Base-by-base conservation (phyloP, 2,113 vertebrate species). In the Nestor notabilis region DNA sequence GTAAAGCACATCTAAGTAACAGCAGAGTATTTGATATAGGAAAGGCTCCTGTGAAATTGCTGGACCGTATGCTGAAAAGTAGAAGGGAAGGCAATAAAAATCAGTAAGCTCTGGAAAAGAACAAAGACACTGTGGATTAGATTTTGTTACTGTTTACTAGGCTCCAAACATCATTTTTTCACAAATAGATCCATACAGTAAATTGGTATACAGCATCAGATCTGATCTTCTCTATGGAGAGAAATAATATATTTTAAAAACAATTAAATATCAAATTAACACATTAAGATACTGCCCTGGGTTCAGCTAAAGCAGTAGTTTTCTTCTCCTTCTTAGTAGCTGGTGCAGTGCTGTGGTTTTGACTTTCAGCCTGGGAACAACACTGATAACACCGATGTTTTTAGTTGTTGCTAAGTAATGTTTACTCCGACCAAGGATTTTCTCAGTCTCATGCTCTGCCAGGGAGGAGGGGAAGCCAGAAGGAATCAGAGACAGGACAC, bases 211-310 rank as follows among this genome's bases (percentile, higher is more conserved):
- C 2, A 49, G 3, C 11, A 53, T 82, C 21, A 85, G 18, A 58
- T 37, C 9, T 5, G 4, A 2, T 3, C 29, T 87, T 79, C 23
- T 65, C 3, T 66, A 41, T 41, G 41, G 24, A 70, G 7, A 35
- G 2, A 83, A 78, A 74, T 5, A 7, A 19, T 50, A 79, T 71
- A 25, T 52, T 89, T 77, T 1, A 41, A 76, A n/a, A 53, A 4
- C 0, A 56, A n/a, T 7, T 64, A 79, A 31, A 23, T 37, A 19
- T 56, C 61, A 52, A 79, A 81, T 25, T 6, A 80, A 64, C 44
- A 19, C 3, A 16, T 72, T 68, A 23, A 0, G 0, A n/a, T 74
- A 69, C 10, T n/a, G n/a, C n/a, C n/a, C n/a, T n/a, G n/a, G n/a
- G n/a, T n/a, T n/a, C n/a, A n/a, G n/a, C n/a, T n/a, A n/a, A n/a